A percentile compares a stretch with the other conserved stretches of the same genome.
phyloP scores from a whole-genome alignment of 2,113 vertebrate species.

The Gobius niger region DNA sequence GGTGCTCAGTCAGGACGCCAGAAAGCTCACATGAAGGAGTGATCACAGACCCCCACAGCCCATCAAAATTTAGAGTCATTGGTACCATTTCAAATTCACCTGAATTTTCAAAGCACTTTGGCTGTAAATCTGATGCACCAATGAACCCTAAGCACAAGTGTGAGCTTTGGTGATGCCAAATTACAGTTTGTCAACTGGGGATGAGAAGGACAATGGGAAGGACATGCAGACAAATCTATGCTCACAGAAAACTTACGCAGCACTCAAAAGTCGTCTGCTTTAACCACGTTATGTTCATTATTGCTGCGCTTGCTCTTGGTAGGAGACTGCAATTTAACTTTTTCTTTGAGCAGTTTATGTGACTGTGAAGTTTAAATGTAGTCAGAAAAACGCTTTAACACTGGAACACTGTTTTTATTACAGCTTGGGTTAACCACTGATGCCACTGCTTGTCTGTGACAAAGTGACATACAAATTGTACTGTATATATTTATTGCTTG shows the following conservation, averaged over 20 bases:
- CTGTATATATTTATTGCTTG: constrained; percentile 32
- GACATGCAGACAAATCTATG: constrained; percentile 14
- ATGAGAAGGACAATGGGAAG: constrained; percentile 4
- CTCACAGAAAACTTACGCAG: constrained; percentile 18
- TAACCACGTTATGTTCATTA: constrained; percentile 39
- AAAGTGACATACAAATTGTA: constrained; percentile 15
- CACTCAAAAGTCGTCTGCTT: constrained; percentile 42
- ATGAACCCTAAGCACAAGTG: constrained; percentile 95
- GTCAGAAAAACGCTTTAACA: constrained; percentile 52
- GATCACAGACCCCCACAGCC: constrained; percentile 95
- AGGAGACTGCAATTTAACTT: constrained; percentile 15
- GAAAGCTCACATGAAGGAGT: constrained; percentile 95
- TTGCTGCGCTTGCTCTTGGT: constrained; percentile 36
- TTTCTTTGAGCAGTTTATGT: constrained; percentile 5
- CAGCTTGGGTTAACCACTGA: constrained; percentile 35
- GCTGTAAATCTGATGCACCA: constrained; percentile 80
- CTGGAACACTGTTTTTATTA: constrained; percentile 58
- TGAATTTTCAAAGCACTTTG: constrained; percentile 90
- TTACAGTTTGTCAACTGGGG: neutral
- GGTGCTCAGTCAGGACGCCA: constrained; percentile 91
- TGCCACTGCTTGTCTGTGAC: constrained; percentile 37
- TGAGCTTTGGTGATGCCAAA: constrained; percentile 87
- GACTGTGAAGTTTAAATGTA: constrained; percentile 37
- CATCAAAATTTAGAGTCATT: constrained; percentile 90
- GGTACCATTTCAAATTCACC: constrained; percentile 90